Conservation (phyloP, 2,888 invertebrate species). For the Acanthosepion lycidas region DNA sequence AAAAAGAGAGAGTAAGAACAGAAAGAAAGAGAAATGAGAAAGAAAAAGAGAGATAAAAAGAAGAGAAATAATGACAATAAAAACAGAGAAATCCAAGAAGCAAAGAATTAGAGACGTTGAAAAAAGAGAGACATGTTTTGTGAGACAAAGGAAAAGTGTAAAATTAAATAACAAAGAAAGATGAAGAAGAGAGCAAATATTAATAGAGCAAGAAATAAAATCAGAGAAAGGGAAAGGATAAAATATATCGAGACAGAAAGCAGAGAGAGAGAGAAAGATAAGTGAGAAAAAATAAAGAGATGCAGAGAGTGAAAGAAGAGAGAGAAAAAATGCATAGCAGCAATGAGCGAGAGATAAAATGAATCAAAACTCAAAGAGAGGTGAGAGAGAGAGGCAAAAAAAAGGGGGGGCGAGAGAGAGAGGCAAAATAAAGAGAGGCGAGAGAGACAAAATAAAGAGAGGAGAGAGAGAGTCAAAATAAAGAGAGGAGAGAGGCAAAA, state of each 20-base stretch:
- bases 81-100: background rate
- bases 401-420: no score
- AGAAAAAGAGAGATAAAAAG: background rate
- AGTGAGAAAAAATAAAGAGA: background rate
- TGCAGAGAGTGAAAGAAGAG: background rate
- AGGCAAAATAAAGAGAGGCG: no score
- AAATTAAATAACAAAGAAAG: background rate
- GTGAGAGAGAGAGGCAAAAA: background rate
- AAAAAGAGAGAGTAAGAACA: background rate
- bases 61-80: background rate
- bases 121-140: background rate
- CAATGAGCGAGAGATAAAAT: background rate
- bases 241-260: no score
- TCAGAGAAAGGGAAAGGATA: no score
- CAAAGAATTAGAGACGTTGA: background rate
- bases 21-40: background rate
- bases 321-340: background rate
- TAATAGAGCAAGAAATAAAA: no score
- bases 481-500: background rate
- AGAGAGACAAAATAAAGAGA: no score
- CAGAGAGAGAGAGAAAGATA: background rate
- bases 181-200: background rate
- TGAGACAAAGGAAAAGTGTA: background rate
- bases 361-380: background rate
- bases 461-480: background rate